Percentiles rank a stretch among this genome's conserved stretches.
These are phyloP conservation scores for Habroteleia sp. DNA, from an alignment of 2,888 invertebrate genomes.

Conservation along the genomic window DNA sequence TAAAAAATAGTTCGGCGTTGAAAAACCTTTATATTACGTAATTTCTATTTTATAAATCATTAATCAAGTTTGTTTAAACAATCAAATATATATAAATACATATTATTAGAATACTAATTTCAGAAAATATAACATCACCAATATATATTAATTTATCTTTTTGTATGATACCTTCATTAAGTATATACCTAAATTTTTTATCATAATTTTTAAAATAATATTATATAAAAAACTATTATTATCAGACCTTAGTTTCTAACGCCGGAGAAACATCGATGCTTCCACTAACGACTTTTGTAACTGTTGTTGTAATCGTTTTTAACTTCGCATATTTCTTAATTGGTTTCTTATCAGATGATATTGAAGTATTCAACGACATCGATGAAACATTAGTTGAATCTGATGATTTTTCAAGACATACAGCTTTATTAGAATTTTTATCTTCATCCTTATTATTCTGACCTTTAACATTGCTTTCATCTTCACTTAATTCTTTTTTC, in stretches of 20 bases:
- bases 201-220: no score
- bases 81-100: no score
- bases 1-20: no score
- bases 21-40: no score
- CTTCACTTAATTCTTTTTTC: neutral
- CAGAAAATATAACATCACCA: no score
- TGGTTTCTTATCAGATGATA: conserved; percentile 59
- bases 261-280: conserved; percentile 31
- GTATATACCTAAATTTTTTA: no score
- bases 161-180: no score
- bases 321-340: conserved; percentile 74
- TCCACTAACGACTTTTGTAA: conserved; percentile 64
- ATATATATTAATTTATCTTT: no score
- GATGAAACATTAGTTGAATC: neutral
- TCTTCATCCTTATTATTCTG: neutral
- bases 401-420: neutral
- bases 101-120: no score
- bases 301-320: conserved; percentile 72
- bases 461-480: conserved; percentile 12
- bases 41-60: no score
- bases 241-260: conserved; percentile 28
- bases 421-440: neutral
- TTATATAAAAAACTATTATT: no score
- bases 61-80: no score
- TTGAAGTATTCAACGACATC: neutral